These are phyloP conservation scores for Rhizomys pruinosus DNA, from an alignment of 2,113 vertebrate genomes.

Conservation along the genomic window DNA sequence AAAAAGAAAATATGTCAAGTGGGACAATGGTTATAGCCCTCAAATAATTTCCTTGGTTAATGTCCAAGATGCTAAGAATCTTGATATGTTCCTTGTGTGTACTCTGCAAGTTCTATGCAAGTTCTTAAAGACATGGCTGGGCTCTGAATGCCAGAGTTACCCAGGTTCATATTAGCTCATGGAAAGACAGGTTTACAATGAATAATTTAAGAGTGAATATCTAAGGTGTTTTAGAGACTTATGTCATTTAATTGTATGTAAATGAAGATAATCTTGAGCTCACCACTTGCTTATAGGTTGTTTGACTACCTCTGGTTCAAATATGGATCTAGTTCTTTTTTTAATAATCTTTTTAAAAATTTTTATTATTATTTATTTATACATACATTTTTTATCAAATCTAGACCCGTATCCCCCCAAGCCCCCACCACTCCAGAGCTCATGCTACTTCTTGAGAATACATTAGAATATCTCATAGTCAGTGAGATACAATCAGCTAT, in stretches of 20 bases:
- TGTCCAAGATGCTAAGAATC: background rate
- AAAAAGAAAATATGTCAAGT: background rate
- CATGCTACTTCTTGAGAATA: background rate
- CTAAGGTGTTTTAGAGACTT: background rate
- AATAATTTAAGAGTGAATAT: background rate
- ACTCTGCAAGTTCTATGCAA: background rate
- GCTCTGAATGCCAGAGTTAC: background rate
- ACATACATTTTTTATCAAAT: too few species aligned
- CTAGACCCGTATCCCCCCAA: too few species aligned
- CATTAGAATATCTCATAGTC: background rate
- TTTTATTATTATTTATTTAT: too few species aligned
- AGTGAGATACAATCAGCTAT: background rate
- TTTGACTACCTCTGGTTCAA: background rate
- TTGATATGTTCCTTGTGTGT: background rate
- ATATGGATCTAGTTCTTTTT: background rate
- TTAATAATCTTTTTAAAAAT: too few species aligned
- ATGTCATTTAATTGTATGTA: background rate
- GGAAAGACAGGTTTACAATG: background rate
- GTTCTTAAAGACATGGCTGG: background rate
- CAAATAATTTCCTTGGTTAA: background rate
- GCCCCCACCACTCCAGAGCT: too few species aligned
- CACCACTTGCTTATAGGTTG: rapidly evolving
- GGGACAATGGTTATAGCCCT: background rate
- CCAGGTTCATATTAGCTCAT: background rate
- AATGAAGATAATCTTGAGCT: background rate